Percentiles rank a stretch among this genome's conserved stretches.
phyloP scores from a whole-genome alignment of 2,797 vertebrate species.

The Lycodopsis pacificus region DNA sequence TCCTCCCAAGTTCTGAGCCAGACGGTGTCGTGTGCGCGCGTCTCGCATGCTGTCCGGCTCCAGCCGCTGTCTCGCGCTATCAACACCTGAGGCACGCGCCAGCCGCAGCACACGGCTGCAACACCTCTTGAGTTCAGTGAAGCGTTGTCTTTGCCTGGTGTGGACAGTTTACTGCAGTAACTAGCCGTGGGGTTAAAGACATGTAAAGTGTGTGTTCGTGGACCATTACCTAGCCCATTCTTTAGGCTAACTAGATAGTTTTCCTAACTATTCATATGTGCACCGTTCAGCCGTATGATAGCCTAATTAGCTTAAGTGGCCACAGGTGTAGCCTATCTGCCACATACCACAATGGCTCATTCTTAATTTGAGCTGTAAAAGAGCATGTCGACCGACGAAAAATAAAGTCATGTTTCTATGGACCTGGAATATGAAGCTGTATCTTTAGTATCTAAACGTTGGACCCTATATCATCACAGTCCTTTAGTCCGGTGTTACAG shows the following conservation, averaged over 20 bases:
- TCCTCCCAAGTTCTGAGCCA: background rate
- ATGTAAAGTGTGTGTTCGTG: fast-evolving
- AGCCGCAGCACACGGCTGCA: constrained; percentile 15
- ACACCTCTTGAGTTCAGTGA: constrained; percentile 2
- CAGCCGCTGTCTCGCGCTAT: constrained; percentile 42
- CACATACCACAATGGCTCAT: background rate
- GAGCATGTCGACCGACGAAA: background rate
- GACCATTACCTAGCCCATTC: fast-evolving
- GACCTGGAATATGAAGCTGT: background rate
- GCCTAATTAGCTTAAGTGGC: background rate
- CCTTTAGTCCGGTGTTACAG: constrained; percentile 2
- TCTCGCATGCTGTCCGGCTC: constrained; percentile 57
- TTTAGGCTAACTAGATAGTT: background rate
- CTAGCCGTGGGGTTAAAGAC: background rate
- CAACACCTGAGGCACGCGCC: constrained; percentile 53
- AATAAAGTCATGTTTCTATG: background rate
- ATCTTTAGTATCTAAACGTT: background rate
- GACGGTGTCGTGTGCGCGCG: constrained; percentile 17
- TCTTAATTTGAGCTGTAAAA: background rate
- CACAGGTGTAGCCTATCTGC: background rate
- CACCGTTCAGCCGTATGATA: background rate
- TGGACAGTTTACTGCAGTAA: background rate
- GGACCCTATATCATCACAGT: background rate
- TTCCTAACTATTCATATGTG: background rate
- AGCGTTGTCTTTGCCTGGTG: background rate